Base-by-base conservation (phyloP, 1,140 invertebrate genomes). In the Palaemon carinicauda region DNA sequence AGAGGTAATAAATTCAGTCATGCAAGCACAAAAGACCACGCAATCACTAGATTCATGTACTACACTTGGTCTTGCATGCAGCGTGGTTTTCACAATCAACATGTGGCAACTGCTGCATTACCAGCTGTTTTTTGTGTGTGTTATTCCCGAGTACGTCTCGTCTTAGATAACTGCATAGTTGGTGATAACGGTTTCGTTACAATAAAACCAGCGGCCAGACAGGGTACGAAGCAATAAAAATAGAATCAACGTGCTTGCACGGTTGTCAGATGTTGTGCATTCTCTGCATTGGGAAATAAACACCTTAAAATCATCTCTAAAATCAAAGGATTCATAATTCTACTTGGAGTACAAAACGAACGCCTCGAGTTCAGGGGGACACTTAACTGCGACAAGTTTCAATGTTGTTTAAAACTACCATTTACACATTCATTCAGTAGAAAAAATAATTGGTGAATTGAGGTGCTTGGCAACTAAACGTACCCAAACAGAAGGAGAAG, bases 191-290 rank as follows among this genome's bases (percentile, higher is more conserved):
- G 82, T 56, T 51, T 73, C 54, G 78, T 74, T 60, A 74, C 19
- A 52, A 83, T 27, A 41, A 33, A 52, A 84, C 29, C 54, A 60
- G 77, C 71, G 75, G 71, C 60, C 83, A 80, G 75, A 41, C 51
- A 79, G 83, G 83, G 83, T 86, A 80, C 83, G 80, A 51, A 86
- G 60, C 56, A 69, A 65, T 86, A 79, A 79, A 86, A 86, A 86
- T 86, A 86, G 75, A 79, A 31, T 86, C 83, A 75, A 80, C 83
- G 83, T 86, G 74, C 56, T 80, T 86, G 75, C 83, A 79, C 75
- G 50, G 83, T 79, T 86, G 83, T 86, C 83, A 73, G 54, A 80
- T 79, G 50, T 41, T 71, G 60, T 86, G 83, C 83, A 79, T 80
- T 86, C 51, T 54, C 56, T 31, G 50, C 33, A 52, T 78, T 78